Evolutionary conservation across 2,113 vertebrate genomes (phyloP), one percentile per base, ranked within the genome.

Genomic region (Lates calcarifer): DNA sequence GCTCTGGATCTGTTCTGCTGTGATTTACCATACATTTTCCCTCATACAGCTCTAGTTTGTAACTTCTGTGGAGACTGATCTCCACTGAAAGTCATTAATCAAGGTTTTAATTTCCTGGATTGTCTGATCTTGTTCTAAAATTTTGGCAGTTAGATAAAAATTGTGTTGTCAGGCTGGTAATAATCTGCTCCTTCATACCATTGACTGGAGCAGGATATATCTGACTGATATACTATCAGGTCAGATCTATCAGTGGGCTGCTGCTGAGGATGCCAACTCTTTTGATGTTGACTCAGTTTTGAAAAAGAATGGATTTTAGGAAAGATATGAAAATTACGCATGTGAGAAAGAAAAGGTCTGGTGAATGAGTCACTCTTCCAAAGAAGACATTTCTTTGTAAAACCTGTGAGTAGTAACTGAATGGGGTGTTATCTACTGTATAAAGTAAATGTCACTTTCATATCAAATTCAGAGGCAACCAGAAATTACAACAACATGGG

Each of bases 101-200:
- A 72, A 28, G 28, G 53, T 75, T 85, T 71, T 79, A 67, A 87
- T 86, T 87, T 89, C 81, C 86, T 80, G 76, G 6, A 71, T 64
- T 64, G 28, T 77, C 66, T 63, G 49, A 20, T 79, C 60, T 77
- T 35, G 22, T 29, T 35, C 72, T 28, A 61, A 70, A 60, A 75
- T 26, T 18, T 58, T 66, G 74, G 26, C 68, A 80, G 41, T 57
- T 24, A 12, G 73, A 70, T 80, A 26, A 47, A 79, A 76, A 49
- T 18, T 15, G 17, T 22, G 37, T 45, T 55, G 20, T 22, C 17
- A 41, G 53, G 20, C 26, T n/a, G 29, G 29, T 33, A 39, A 65
- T 65, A 39, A 33, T 56, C 7, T 55, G 20, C 15, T 65, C 18
- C 58, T 53, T 74, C 13, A 81, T 14, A 9, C 1, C 51, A 56